phyloP scores from a whole-genome alignment of 2,888 invertebrate species.

The Ligdia adustata region DNA sequence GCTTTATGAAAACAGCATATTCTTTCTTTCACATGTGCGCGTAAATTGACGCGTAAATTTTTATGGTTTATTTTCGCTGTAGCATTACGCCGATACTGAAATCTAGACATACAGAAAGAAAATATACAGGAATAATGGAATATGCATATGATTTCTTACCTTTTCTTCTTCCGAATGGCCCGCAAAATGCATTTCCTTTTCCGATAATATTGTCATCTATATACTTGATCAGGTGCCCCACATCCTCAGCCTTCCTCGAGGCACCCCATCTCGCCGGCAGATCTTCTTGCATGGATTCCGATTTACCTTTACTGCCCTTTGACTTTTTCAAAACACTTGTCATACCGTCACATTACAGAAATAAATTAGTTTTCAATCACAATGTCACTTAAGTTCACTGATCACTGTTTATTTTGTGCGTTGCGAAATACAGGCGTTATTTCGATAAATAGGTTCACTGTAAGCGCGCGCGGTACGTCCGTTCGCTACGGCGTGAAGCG shows the following conservation, averaged over 20 bases:
- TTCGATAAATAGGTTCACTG: constrained; percentile 6
- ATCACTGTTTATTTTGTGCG: constrained; percentile 34
- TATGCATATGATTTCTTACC: too few species aligned
- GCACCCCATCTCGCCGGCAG: constrained; percentile 70
- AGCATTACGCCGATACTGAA: too few species aligned
- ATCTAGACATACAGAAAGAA: too few species aligned
- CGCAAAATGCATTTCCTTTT: constrained; percentile 90
- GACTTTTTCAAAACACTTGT: constrained; percentile 81
- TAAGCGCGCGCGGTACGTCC: constrained; percentile 24
- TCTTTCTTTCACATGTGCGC: too few species aligned
- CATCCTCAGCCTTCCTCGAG: constrained; percentile 85
- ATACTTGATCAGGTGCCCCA: constrained; percentile 88
- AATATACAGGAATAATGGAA: too few species aligned
- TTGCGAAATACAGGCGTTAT: constrained; percentile 23
- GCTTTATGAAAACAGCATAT: too few species aligned
- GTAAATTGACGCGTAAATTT: too few species aligned
- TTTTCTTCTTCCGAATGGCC: constrained; percentile 93
- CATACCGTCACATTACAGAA: constrained; percentile 76
- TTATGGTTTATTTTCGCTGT: too few species aligned
- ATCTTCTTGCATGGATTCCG: constrained; percentile 81
- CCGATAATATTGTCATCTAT: constrained; percentile 93
- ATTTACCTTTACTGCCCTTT: constrained; percentile 77
- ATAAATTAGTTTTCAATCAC: constrained; percentile 35
- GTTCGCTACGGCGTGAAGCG: constrained; percentile 21
- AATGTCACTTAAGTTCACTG: constrained; percentile 31